Conservation (phyloP, 1,140 invertebrate species). For the Eriosoma lanigerum region DNA sequence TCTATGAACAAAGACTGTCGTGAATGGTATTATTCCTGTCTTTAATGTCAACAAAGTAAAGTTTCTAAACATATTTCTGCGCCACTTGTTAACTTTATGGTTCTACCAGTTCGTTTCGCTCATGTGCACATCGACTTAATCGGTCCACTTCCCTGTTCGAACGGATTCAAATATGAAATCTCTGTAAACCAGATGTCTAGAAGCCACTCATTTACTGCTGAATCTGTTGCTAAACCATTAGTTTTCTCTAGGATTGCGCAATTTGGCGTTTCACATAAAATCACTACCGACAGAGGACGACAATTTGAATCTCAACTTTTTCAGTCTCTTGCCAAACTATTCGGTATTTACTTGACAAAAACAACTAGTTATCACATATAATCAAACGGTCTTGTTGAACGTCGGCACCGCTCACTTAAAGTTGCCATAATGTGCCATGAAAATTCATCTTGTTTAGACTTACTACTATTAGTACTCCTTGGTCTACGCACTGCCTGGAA, state of each 20-base stretch:
- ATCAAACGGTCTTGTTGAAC: constrained; percentile 52
- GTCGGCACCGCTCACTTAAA: constrained; percentile 55
- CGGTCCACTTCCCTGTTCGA: constrained; percentile 57
- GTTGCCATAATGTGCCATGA: constrained; percentile 54
- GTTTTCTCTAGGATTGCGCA: constrained; percentile 55
- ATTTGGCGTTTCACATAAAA: constrained; percentile 9
- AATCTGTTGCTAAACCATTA: constrained; percentile 5
- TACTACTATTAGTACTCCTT: constrained; percentile 19
- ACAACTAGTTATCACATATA: constrained; percentile 3
- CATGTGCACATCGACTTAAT: constrained; percentile 56
- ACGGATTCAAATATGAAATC: constrained; percentile 58
- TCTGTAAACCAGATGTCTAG: constrained; percentile 60
- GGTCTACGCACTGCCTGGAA: not conserved
- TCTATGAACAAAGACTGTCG: not conserved
- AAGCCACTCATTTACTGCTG: constrained; percentile 56
- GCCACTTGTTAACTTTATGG: not conserved
- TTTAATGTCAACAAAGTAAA: not conserved
- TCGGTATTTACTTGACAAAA: not conserved
- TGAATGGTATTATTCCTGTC: not conserved
- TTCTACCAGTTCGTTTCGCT: not conserved
- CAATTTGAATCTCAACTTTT: constrained; percentile 58
- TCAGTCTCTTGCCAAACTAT: not conserved
- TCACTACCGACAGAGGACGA: constrained; percentile 59
- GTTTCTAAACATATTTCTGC: not conserved
- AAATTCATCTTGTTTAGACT: not conserved